Conservation (phyloP, 2,113 vertebrate species). For the Galbula dea region DNA sequence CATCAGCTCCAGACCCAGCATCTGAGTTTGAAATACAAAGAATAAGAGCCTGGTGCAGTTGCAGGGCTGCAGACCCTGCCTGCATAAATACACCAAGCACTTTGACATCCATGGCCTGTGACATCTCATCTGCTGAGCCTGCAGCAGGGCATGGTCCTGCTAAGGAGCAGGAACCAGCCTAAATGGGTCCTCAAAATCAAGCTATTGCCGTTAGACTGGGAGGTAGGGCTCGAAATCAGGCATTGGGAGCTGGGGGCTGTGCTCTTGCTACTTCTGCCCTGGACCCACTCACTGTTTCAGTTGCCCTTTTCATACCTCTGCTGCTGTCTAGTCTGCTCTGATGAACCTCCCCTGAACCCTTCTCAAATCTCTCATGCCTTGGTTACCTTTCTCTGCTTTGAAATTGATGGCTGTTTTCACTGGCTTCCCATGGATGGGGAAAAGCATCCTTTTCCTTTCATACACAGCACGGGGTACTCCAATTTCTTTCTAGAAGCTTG, state of each 20-base stretch:
- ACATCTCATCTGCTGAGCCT: background rate
- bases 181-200: rapidly evolving
- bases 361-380: background rate
- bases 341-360: background rate
- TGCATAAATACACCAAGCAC: background rate
- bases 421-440: background rate
- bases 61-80: background rate
- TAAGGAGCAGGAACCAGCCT: background rate
- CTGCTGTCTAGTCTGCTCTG: background rate
- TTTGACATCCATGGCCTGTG: rapidly evolving
- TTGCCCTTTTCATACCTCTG: background rate
- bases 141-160: background rate
- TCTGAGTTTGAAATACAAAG: background rate
- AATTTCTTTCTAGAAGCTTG: background rate
- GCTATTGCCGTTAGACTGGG: background rate
- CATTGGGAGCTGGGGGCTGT: background rate
- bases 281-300: background rate
- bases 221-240: rapidly evolving
- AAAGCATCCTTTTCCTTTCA: background rate
- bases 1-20: background rate
- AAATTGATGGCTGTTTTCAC: rapidly evolving
- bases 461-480: background rate
- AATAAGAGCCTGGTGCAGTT: background rate
- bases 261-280: background rate
- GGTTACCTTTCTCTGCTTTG: background rate